Base-by-base conservation (phyloP, 2,797 vertebrate genomes). In the Heterohyrax brucei region DNA sequence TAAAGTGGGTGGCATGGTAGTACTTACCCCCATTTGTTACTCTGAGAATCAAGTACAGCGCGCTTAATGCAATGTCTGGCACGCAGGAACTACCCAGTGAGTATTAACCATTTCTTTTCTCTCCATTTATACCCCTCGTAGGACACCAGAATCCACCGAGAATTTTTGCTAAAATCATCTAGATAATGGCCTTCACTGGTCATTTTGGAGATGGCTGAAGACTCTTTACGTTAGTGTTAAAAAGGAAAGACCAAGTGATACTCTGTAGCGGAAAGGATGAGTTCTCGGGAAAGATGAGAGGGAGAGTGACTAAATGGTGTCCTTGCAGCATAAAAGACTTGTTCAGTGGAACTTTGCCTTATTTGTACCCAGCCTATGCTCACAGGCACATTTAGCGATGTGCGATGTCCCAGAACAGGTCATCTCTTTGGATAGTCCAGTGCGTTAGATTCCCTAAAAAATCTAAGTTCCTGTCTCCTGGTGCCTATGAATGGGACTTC, bases 241-340 rank as follows among this genome's bases (percentile, higher is more conserved):
- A 93, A 61, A 21, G 22, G 22, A 61, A 16, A 77, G 62, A 90
- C 82, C 10, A 75, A 92, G 77, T 44, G 26, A 62, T 7, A 30
- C 50, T 91, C 59, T 83, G 48, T 28, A 87, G 30, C 39, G 84
- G 77, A 33, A 87, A 89, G 81, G 83, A 62, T 88, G 26, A 87
- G 13, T 87, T 78, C 19, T 70, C 68, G 50, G 59, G 73, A 16
- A 56, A 70, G 88, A 76, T 26, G 12, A 73, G 66, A 44, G 16
- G 24, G 16, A 19, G 3, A 62, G 62, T 14, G 56, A 81, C 30
- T 39, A 53, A 72, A 0, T 0, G 12, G 0, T n/a, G 5, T 7
- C 10, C 80, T 86, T 80, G 24, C 9, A 1, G 76, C 59, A 68
- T 53, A 90, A 79, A 33, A 7, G 33, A 28, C n/a, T 62, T 50